Evolutionary conservation across 2,888 invertebrate species (phyloP).

Genomic region (Orgyia antiqua): DNA sequence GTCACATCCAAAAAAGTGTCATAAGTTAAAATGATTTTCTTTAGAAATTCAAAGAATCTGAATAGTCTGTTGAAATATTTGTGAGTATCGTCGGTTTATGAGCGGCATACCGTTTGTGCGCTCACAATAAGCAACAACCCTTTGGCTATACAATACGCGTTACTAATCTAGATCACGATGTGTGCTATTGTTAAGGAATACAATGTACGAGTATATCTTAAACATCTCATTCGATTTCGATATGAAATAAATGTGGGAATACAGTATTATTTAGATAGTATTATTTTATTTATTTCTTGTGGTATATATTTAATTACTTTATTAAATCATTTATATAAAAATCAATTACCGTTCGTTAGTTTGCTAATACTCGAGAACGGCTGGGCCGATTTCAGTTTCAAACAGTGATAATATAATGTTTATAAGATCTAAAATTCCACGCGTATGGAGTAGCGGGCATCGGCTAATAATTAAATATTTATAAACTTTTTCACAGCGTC

Average conservation of each 20-base stretch:
- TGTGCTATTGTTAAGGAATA: conserved; percentile 35
- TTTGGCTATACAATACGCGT: conserved; percentile 57
- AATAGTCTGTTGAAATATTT: conserved; percentile 38
- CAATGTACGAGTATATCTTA: conserved; percentile 24
- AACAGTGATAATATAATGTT: too few species aligned
- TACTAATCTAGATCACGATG: conserved; percentile 60
- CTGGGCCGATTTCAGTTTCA: too few species aligned
- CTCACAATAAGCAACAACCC: conserved; percentile 50
- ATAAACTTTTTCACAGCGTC: too few species aligned
- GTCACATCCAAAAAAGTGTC: conserved; percentile 27
- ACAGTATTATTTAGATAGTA: too few species aligned
- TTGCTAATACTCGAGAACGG: too few species aligned
- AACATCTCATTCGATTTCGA: conserved; percentile 53
- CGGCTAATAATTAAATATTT: too few species aligned
- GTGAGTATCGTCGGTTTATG: conserved; percentile 36
- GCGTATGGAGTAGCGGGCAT: too few species aligned
- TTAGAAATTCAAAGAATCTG: conserved; percentile 47
- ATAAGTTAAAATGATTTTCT: conserved; percentile 50
- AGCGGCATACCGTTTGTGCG: conserved; percentile 31
- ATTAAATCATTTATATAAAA: too few species aligned
- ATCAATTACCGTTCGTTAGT: too few species aligned
- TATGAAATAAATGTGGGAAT: conserved; percentile 41
- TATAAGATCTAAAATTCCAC: too few species aligned
- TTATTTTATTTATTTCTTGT: too few species aligned
- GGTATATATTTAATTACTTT: too few species aligned